These are phyloP conservation scores for Labeo rohita DNA, from an alignment of 2,113 vertebrate genomes.

Conservation along the genomic window DNA sequence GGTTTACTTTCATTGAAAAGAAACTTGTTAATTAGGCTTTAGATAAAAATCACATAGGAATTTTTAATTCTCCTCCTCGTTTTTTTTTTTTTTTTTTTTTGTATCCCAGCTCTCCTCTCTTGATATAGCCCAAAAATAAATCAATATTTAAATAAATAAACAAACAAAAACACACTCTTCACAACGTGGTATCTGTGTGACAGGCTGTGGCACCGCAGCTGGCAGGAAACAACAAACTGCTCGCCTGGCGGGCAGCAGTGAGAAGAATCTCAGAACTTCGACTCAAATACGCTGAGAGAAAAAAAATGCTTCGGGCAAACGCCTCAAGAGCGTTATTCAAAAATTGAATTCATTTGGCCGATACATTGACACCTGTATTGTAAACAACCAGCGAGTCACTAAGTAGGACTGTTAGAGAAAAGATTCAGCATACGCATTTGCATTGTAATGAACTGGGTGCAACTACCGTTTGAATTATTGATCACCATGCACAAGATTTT, in stretches of 20 bases:
- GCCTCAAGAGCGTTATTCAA: conserved; percentile 6
- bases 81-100: not conserved
- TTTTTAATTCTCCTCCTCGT: not conserved
- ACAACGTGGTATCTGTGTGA: conserved; percentile 27
- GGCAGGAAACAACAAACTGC: conserved; percentile 36
- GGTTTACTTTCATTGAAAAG: not conserved
- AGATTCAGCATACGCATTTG: not conserved
- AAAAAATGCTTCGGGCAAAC: conserved; percentile 9
- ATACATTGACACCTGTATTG: conserved; percentile 3
- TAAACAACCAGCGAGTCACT: not conserved
- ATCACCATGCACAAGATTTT: not conserved
- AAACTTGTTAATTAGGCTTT: not conserved
- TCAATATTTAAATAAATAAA: not conserved
- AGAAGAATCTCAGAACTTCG: conserved; percentile 42
- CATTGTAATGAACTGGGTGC: not conserved
- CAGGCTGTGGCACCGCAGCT: conserved; percentile 44
- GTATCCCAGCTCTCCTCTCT: not conserved
- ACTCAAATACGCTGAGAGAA: conserved; percentile 26
- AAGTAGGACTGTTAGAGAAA: not conserved
- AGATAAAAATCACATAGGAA: not conserved
- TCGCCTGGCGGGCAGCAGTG: conserved; percentile 19
- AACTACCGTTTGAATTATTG: conserved; percentile 17
- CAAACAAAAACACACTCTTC: conserved; percentile 27
- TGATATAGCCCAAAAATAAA: not conserved
- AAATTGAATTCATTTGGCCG: not conserved